Conservation (phyloP, 2,888 invertebrate genomes). For the Cremastobaeus sp. region DNA sequence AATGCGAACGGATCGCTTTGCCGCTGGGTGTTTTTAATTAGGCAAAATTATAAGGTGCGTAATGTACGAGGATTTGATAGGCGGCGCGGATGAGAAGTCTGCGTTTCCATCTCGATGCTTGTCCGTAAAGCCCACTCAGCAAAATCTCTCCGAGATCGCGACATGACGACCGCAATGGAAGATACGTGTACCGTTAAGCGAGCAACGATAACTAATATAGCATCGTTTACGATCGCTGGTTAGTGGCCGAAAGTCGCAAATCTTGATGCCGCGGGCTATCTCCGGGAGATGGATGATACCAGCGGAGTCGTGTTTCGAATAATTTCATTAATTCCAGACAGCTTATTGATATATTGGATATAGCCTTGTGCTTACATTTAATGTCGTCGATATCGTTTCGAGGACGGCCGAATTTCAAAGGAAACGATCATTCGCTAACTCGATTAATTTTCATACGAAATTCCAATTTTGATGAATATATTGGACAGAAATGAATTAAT, state of each 20-base stretch:
- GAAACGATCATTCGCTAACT: conserved; percentile 38
- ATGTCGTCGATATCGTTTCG: conserved; percentile 29
- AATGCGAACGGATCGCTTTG: conserved; percentile 30
- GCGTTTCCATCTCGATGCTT: conserved; percentile 45
- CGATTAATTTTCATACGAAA: conserved; percentile 27
- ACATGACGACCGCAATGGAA: conserved; percentile 52
- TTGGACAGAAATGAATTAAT: conserved; percentile 1
- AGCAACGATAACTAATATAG: conserved; percentile 58
- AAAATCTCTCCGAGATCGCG: conserved; percentile 44
- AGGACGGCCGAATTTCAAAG: conserved; percentile 27
- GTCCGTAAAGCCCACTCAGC: conserved; percentile 41
- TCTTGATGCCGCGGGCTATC: conserved; percentile 45
- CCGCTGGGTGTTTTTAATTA: conserved; percentile 67
- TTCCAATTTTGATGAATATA: neutral
- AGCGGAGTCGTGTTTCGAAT: conserved; percentile 44
- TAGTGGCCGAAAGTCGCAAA: conserved; percentile 56
- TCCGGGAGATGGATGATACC: conserved; percentile 41
- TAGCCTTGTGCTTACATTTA: conserved; percentile 34
- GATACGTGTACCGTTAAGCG: conserved; percentile 61
- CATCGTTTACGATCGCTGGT: conserved; percentile 55
- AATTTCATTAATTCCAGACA: conserved; percentile 50
- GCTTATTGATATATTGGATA: conserved; percentile 53
- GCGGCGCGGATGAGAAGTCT: conserved; percentile 49
- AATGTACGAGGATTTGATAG: conserved; percentile 66
- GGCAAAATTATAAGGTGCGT: conserved; percentile 71